These are phyloP conservation scores for Mormyrus hasselquistii DNA, from an alignment of 2,797 vertebrate species.

Conservation along the genomic window DNA sequence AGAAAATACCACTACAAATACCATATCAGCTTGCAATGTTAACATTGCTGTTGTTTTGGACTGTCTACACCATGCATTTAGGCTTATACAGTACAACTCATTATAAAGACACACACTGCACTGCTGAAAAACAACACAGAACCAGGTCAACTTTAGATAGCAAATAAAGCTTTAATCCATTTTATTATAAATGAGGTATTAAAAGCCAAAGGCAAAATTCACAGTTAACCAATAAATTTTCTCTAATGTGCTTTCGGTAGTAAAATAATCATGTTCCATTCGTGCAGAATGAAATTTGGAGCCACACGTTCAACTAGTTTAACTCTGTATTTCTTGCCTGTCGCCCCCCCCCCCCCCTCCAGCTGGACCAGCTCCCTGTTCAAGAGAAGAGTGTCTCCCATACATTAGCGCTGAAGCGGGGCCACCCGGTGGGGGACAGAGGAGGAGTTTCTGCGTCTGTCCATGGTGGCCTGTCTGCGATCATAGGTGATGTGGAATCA, in stretches of 20 bases:
- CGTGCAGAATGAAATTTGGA: neutral
- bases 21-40: too few relatives aligned
- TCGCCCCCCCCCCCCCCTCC: neutral
- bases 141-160: neutral
- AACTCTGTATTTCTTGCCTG: neutral
- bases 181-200: constrained; percentile 22
- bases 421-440: neutral
- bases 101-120: neutral
- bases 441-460: neutral
- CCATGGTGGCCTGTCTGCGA: neutral
- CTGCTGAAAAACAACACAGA: neutral
- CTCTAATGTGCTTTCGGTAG: constrained; percentile 14
- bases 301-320: neutral
- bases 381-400: neutral
- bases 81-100: neutral
- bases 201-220: constrained; percentile 17
- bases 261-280: constrained; percentile 16
- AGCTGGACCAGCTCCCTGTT: neutral
- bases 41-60: neutral
- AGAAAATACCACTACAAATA: neutral
- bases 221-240: constrained; percentile 17
- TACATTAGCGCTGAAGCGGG: neutral
- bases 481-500: neutral
- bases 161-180: constrained; percentile 13
- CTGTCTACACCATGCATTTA: neutral